Conservation (phyloP, 2,113 vertebrate genomes). For the Benitochromis conjunctus region DNA sequence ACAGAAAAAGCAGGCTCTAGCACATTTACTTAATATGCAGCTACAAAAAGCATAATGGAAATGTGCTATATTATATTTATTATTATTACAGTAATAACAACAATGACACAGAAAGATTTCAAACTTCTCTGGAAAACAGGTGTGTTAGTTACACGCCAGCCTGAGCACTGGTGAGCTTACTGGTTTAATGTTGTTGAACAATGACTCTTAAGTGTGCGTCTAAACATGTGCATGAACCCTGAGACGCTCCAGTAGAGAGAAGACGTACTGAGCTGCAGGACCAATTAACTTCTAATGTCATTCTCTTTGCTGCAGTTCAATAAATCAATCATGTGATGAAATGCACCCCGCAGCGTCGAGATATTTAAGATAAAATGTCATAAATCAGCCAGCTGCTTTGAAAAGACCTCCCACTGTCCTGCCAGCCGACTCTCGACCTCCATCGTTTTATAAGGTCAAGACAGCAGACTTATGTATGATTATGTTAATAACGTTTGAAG, state of each 20-base stretch:
- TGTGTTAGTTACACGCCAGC: background rate
- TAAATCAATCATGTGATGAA: slow-evolving; percentile 38
- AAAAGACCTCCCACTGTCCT: background rate
- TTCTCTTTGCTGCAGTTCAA: slow-evolving; percentile 22
- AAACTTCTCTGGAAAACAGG: background rate
- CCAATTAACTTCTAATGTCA: slow-evolving; percentile 44
- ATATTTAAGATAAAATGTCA: slow-evolving; percentile 1
- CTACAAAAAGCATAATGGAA: background rate
- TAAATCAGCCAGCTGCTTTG: background rate
- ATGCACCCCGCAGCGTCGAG: background rate
- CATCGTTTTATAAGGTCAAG: background rate
- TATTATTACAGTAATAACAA: background rate
- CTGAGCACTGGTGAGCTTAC: background rate
- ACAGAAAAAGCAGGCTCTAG: background rate
- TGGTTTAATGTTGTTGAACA: background rate
- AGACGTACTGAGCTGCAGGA: slow-evolving; percentile 1
- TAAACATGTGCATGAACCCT: background rate
- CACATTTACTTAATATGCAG: background rate
- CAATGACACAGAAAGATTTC: background rate
- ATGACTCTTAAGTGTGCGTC: background rate
- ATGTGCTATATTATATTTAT: background rate
- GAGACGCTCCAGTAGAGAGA: background rate
- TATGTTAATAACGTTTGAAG: background rate
- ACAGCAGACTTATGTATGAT: background rate
- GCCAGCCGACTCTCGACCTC: background rate